A percentile compares a stretch with the other conserved stretches of the same genome.
Evolutionary conservation across 2,888 invertebrate genomes (phyloP).

Genomic region (Acholoe squamosa): DNA sequence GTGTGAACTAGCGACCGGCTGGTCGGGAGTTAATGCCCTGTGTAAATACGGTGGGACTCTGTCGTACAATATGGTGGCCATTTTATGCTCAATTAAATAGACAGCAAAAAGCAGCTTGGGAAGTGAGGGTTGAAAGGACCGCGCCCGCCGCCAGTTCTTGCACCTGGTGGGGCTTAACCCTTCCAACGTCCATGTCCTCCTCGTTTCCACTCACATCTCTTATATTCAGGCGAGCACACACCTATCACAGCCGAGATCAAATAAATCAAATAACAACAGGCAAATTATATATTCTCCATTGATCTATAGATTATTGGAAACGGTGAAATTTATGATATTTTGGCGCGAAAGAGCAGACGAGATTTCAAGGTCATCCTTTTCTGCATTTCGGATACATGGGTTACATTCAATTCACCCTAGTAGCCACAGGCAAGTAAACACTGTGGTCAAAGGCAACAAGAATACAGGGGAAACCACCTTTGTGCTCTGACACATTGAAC

Average conservation of each 20-base stretch:
- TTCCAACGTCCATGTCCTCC: background rate
- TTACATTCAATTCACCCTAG: background rate
- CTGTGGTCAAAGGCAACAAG: background rate
- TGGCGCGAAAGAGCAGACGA: constrained; percentile 30
- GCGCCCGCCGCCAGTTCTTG: background rate
- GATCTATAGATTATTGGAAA: too few relatives aligned
- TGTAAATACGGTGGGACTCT: constrained; percentile 13
- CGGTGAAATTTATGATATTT: background rate
- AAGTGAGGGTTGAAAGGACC: constrained; percentile 21
- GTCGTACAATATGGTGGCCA: constrained; percentile 37
- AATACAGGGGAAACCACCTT: constrained; percentile 9
- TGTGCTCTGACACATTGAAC: background rate
- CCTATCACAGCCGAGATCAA: too few relatives aligned
- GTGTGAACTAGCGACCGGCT: background rate
- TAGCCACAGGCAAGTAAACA: constrained; percentile 44
- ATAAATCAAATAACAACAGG: too few relatives aligned
- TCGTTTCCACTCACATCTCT: background rate
- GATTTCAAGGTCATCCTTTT: background rate
- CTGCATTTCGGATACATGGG: too few relatives aligned
- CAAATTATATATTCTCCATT: too few relatives aligned
- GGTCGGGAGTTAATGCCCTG: constrained; percentile 52
- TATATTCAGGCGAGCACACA: too few relatives aligned
- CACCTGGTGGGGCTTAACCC: constrained; percentile 22
- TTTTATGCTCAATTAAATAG: constrained; percentile 56
- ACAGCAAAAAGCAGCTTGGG: constrained; percentile 61